Evolutionary conservation across 1,140 invertebrate genomes (phyloP).

Genomic region (Rhopalosiphum maidis): DNA sequence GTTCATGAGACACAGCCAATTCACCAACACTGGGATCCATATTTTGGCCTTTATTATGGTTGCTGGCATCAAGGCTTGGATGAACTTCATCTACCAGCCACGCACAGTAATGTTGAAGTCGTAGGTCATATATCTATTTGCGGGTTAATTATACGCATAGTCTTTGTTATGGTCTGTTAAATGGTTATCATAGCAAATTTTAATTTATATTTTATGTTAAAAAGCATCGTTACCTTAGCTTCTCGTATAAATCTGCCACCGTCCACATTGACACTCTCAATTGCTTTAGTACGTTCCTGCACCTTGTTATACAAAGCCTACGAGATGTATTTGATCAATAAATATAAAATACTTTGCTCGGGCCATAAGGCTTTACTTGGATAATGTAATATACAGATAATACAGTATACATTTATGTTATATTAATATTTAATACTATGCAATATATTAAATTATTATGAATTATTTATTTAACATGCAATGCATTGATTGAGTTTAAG

Average conservation of each 20-base stretch:
- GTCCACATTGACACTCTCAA: conserved; percentile 93
- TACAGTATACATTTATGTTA: conserved; percentile 12
- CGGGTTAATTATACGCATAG: conserved; percentile 54
- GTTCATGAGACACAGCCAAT: conserved; percentile 81
- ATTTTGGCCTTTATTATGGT: conserved; percentile 61
- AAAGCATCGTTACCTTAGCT: conserved; percentile 84
- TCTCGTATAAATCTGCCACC: conserved; percentile 95
- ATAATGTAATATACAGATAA: neutral
- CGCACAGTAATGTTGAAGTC: conserved; percentile 87
- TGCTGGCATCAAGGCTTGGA: conserved; percentile 76
- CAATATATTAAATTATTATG: conserved; percentile 46
- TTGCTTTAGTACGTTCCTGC: conserved; percentile 87
- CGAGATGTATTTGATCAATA: conserved; percentile 62
- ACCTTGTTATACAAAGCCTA: conserved; percentile 90
- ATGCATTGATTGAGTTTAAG: neutral
- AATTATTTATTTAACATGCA: conserved; percentile 44
- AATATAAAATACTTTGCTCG: neutral
- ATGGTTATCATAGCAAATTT: conserved; percentile 61
- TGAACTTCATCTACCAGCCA: conserved; percentile 86
- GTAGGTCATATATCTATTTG: conserved; percentile 83
- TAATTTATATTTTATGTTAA: conserved; percentile 40
- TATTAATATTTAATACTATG: conserved; percentile 28
- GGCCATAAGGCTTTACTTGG: neutral
- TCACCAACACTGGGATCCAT: conserved; percentile 68
- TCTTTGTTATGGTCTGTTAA: conserved; percentile 63